phyloP scores from a whole-genome alignment of 2,113 vertebrate genomes.

The Chroicocephalus ridibundus region DNA sequence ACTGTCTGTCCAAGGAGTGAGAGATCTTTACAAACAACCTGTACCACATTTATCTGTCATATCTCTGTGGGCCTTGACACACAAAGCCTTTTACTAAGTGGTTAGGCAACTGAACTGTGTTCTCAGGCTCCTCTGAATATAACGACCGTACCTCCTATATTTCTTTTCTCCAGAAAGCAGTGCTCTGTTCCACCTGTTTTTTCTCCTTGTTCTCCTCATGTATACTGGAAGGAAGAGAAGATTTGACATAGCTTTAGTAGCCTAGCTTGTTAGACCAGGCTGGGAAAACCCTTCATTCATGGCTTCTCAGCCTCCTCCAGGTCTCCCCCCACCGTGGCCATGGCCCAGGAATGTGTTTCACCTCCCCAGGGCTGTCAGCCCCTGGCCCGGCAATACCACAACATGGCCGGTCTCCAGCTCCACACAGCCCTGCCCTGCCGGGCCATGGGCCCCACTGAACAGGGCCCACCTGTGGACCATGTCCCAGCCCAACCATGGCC shows the following conservation, averaged over 20 bases:
- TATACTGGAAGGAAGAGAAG: neutral
- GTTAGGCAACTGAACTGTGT: neutral
- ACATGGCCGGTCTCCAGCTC: neutral
- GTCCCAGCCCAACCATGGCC: neutral
- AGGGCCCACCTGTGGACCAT: too few relatives aligned
- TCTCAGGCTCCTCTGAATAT: neutral
- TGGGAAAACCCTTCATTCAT: neutral
- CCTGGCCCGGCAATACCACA: fast-evolving
- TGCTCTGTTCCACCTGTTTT: neutral
- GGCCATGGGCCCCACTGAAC: fast-evolving
- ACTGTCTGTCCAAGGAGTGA: neutral
- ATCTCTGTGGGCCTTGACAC: neutral
- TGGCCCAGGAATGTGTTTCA: neutral
- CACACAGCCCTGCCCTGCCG: neutral
- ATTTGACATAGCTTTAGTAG: neutral
- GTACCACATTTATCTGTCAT: neutral
- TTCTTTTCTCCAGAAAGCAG: neutral
- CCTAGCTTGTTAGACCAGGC: neutral
- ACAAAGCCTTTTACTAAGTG: neutral
- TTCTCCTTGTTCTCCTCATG: neutral
- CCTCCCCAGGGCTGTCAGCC: neutral
- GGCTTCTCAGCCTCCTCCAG: neutral
- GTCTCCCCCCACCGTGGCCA: fast-evolving
- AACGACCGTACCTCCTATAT: neutral
- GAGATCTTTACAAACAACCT: neutral